Evolutionary conservation across 2,888 invertebrate genomes (phyloP), one percentile per base, ranked within the genome.

Genomic region (Luffia ferchaultella): DNA sequence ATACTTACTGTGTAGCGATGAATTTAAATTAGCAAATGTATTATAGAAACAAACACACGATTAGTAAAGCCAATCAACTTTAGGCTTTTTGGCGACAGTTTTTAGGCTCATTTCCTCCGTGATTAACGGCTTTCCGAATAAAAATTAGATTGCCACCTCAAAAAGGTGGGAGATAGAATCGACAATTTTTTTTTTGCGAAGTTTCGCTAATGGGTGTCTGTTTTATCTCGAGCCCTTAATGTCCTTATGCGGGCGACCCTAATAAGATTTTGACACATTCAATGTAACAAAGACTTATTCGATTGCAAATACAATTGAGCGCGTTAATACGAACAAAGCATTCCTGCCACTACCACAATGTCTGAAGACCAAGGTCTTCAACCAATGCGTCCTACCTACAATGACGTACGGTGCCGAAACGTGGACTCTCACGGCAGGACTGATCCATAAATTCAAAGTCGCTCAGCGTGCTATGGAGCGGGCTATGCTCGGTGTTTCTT

Each of bases 61-160:
- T 30, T 30, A 30, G 12, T 62, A 67, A 65, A 70, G 73, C 74
- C 78, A 80, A 80, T 82, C 78, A 77, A 67, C 75, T 75, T 73
- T 76, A 74, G 75, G 68, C 71, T 68, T 76, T 77, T 73, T 76
- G 70, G 68, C 63, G 64, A 71, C 72, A 59, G 63, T 64, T 64
- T 64, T 64, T 70, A 68, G 79, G 74, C 77, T 75, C 82, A 78
- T 78, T 83, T 80, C 73, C 73, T 67, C 61, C 59, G 70, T 74
- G 79, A 82, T 80, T 76, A 79, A 78, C 74, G 72, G 73, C 60
- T 65, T 67, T 64, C 73, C 70, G 65, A 70, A 58, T 76, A 77
- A 75, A 82, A 82, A 80, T 70, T 76, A 66, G 77, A 80, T 79
- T 79, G 73, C 76, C 82, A 77, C 80, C 77, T 78, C 73, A n/a